These are phyloP conservation scores for Myotis brandtii DNA, from an alignment of 2,113 vertebrate genomes.

Conservation along the genomic window DNA sequence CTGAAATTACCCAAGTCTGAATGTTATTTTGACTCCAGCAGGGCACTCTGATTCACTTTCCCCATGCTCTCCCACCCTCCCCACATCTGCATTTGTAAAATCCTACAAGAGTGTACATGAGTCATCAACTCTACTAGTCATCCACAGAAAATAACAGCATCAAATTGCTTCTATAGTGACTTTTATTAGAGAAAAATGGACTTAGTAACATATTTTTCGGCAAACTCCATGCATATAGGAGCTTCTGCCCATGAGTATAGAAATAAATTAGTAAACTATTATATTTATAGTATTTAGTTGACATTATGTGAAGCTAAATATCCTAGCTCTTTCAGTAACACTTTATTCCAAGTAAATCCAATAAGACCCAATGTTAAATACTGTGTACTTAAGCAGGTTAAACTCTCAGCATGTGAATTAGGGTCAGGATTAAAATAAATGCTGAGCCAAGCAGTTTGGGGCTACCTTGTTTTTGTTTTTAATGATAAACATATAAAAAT, in stretches of 20 bases:
- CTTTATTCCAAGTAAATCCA: slow-evolving; percentile 83
- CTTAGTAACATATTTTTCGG: neutral
- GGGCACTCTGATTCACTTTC: neutral
- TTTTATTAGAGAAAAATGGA: slow-evolving; percentile 25
- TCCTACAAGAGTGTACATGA: neutral
- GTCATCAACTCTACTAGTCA: neutral
- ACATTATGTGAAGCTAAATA: neutral
- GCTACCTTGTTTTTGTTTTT: slow-evolving; percentile 40
- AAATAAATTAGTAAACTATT: neutral
- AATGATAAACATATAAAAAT: neutral
- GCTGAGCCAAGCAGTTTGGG: slow-evolving; percentile 15
- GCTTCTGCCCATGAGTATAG: neutral
- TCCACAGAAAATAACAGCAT: neutral
- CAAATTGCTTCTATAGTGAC: neutral
- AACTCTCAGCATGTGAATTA: slow-evolving; percentile 79
- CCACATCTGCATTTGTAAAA: neutral
- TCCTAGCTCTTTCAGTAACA: slow-evolving; percentile 64
- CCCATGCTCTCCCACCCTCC: neutral
- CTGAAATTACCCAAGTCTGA: neutral
- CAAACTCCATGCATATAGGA: neutral
- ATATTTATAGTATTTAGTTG: neutral
- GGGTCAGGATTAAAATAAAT: slow-evolving; percentile 67
- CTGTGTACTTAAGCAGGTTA: slow-evolving; percentile 82
- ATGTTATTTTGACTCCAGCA: neutral
- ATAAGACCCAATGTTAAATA: slow-evolving; percentile 79